These are phyloP conservation scores for Epistrophella euchroma DNA, from an alignment of 2,888 invertebrate genomes.

Conservation along the genomic window DNA sequence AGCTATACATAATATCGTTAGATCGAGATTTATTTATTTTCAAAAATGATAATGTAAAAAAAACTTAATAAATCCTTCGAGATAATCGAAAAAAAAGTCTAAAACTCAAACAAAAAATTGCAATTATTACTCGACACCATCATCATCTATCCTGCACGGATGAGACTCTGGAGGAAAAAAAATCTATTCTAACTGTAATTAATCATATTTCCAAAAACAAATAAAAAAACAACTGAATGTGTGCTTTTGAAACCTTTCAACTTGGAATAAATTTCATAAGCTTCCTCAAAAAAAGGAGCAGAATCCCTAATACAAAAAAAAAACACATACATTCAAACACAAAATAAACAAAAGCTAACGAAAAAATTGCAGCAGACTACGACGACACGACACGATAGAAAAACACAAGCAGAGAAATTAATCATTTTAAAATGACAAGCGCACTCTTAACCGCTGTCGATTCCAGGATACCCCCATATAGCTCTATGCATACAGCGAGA, in stretches of 20 bases:
- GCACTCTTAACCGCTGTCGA: slow-evolving; percentile 69
- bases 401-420: slow-evolving; percentile 68
- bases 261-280: slow-evolving; percentile 61
- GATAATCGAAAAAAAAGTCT: slow-evolving; percentile 12
- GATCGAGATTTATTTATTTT: slow-evolving; percentile 1
- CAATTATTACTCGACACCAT: slow-evolving; percentile 47
- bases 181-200: slow-evolving; percentile 52
- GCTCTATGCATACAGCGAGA: neutral
- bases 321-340: neutral
- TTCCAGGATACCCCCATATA: slow-evolving; percentile 29
- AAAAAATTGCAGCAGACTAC: slow-evolving; percentile 51
- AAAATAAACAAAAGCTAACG: slow-evolving; percentile 28
- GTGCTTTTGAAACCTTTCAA: slow-evolving; percentile 64
- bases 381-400: slow-evolving; percentile 42
- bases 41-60: slow-evolving; percentile 1
- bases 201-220: slow-evolving; percentile 60
- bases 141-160: slow-evolving; percentile 22
- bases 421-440: slow-evolving; percentile 74
- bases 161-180: neutral
- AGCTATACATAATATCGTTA: neutral
- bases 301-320: slow-evolving; percentile 18
- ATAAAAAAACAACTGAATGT: slow-evolving; percentile 42
- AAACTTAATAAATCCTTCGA: slow-evolving; percentile 15
- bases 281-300: slow-evolving; percentile 10
- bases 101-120: slow-evolving; percentile 12